Evolutionary conservation across 2,888 invertebrate species (phyloP).

Genomic region (Ophion ellenae): DNA sequence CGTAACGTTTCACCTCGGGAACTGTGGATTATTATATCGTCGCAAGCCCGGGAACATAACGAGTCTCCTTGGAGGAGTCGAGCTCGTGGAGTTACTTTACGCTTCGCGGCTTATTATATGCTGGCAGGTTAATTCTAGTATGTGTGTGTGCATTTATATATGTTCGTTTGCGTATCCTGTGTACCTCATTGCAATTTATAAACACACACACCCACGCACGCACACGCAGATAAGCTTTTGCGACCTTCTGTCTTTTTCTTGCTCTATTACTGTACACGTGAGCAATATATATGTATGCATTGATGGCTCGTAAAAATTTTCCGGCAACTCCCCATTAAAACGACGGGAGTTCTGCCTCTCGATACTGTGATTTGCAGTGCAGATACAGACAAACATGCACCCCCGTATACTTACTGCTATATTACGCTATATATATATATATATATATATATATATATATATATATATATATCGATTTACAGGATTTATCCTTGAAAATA

Average conservation of each 20-base stretch:
- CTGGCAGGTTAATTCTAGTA: conserved; percentile 55
- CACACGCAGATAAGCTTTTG: conserved; percentile 22
- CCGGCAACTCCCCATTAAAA: conserved; percentile 55
- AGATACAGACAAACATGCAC: conserved; percentile 11
- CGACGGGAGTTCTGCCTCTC: conserved; percentile 57
- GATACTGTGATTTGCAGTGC: conserved; percentile 51
- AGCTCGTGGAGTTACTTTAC: conserved; percentile 41
- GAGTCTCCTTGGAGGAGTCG: conserved; percentile 43
- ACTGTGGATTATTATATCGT: conserved; percentile 59
- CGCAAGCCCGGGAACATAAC: conserved; percentile 55
- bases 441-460: not conserved
- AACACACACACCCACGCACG: not conserved
- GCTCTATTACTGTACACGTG: conserved; percentile 31
- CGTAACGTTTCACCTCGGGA: conserved; percentile 62
- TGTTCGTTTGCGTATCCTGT: not conserved
- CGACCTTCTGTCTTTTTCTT: conserved; percentile 57
- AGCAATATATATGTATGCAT: conserved; percentile 7
- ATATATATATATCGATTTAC: conserved; percentile 15
- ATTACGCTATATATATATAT: not conserved
- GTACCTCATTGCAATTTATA: conserved; percentile 28
- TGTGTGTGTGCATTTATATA: not conserved
- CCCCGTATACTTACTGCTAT: conserved; percentile 8
- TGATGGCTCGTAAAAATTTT: conserved; percentile 65
- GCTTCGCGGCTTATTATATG: conserved; percentile 54
- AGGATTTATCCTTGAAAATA: conserved; percentile 45